Evolutionary conservation across 1,140 invertebrate species (phyloP).

Genomic region (Marisa cornuarietis): DNA sequence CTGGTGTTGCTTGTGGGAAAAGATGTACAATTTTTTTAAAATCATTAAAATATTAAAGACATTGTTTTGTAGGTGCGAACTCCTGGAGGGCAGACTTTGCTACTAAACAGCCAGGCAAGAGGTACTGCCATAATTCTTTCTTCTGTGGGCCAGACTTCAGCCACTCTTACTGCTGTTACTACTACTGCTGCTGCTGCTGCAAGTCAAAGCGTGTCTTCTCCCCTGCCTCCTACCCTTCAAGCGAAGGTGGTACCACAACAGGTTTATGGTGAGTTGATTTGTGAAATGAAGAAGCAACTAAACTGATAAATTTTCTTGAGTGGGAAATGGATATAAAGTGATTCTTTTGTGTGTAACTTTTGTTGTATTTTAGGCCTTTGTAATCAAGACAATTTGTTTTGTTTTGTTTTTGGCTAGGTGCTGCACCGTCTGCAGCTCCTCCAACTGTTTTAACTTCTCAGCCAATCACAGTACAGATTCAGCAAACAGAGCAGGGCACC

Average conservation of each 20-base stretch:
- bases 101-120: constrained; percentile 12
- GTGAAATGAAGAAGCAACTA: neutral
- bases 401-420: neutral
- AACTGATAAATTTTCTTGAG: neutral
- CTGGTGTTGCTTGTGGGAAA: too few species aligned
- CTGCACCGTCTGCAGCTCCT: constrained; percentile 3
- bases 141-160: constrained; percentile 9
- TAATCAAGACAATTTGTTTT: neutral
- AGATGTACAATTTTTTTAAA: too few species aligned
- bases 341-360: neutral
- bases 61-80: neutral
- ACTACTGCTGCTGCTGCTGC: neutral
- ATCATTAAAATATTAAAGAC: too few species aligned
- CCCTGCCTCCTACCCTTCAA: constrained; percentile 23
- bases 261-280: neutral
- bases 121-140: constrained; percentile 22
- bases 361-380: neutral
- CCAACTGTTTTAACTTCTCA: constrained; percentile 41
- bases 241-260: constrained; percentile 35
- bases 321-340: neutral
- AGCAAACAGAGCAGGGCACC: constrained; percentile 63
- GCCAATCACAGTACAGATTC: constrained; percentile 65
- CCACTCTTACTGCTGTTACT: constrained; percentile 11
- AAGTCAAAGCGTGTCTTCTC: constrained; percentile 12
- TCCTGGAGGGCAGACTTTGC: constrained; percentile 12